Conservation (phyloP, 2,113 vertebrate species). For the Heliornis fulica region DNA sequence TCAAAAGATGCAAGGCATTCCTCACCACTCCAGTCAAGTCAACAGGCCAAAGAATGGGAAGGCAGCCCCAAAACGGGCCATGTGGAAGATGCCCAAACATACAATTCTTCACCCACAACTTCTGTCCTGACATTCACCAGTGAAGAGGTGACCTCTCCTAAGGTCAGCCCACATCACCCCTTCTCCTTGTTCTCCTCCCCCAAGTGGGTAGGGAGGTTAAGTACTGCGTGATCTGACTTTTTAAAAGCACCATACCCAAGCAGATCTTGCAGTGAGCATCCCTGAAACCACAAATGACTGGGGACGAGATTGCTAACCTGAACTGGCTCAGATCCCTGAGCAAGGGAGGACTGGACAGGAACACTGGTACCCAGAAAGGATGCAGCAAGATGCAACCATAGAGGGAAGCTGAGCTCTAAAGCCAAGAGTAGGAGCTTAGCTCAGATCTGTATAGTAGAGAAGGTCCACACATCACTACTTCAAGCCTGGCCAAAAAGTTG, state of each 20-base stretch:
- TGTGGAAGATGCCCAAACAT: background rate
- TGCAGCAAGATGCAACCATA: background rate
- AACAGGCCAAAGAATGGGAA: background rate
- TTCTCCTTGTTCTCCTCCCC: background rate
- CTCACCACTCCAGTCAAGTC: background rate
- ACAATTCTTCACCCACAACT: background rate
- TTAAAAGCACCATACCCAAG: background rate
- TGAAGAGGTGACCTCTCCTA: background rate
- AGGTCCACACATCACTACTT: background rate
- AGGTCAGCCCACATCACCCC: background rate
- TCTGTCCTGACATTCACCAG: background rate
- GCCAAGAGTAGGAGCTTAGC: background rate
- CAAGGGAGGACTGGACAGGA: background rate
- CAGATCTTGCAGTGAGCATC: background rate
- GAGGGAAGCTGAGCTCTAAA: background rate
- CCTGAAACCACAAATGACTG: background rate
- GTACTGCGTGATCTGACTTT: no score
- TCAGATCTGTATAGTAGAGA: background rate
- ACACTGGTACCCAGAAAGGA: background rate
- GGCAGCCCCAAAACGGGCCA: accelerated
- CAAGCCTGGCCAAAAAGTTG: background rate
- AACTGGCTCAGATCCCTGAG: accelerated
- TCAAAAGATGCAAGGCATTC: background rate
- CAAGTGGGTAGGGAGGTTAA: no score
- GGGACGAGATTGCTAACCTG: background rate